Evolutionary conservation across 2,797 vertebrate genomes (phyloP).

Genomic region (Myiotriccus ornatus): DNA sequence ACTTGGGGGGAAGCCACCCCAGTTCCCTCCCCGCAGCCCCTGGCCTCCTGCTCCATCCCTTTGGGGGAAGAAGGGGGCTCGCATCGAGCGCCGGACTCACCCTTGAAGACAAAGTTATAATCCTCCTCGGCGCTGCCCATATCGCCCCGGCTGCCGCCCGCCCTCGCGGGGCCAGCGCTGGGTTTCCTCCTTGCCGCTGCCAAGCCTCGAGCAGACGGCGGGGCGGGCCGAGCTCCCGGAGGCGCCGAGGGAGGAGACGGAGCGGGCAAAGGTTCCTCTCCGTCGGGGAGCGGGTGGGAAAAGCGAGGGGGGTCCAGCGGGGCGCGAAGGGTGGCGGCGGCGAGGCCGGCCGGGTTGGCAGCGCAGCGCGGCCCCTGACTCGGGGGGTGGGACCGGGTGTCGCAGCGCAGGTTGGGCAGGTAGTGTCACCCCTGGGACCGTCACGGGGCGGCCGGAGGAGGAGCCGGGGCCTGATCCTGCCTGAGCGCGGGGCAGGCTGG

Average conservation of each 20-base stretch:
- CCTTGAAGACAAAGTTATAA: conserved; percentile 97
- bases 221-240: neutral
- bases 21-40: neutral
- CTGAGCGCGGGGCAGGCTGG: neutral
- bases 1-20: neutral
- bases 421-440: neutral
- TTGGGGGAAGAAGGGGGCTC: too few relatives aligned
- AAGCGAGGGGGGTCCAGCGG: accelerated
- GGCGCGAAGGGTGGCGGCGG: neutral
- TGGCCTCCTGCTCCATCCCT: neutral
- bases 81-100: conserved; percentile 69
- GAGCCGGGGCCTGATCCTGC: neutral
- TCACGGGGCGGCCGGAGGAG: conserved; percentile 26
- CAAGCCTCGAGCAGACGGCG: neutral
- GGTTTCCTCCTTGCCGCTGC: conserved; percentile 25
- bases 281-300: accelerated
- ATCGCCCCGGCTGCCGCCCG: neutral
- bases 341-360: neutral
- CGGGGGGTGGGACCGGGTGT: conserved; percentile 35
- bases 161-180: neutral
- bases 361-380: neutral
- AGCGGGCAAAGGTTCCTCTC: neutral
- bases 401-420: conserved; percentile 54
- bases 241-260: neutral
- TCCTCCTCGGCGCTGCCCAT: conserved; percentile 84